phyloP scores from a whole-genome alignment of 1,140 invertebrate species.

The Varroa destructor region DNA sequence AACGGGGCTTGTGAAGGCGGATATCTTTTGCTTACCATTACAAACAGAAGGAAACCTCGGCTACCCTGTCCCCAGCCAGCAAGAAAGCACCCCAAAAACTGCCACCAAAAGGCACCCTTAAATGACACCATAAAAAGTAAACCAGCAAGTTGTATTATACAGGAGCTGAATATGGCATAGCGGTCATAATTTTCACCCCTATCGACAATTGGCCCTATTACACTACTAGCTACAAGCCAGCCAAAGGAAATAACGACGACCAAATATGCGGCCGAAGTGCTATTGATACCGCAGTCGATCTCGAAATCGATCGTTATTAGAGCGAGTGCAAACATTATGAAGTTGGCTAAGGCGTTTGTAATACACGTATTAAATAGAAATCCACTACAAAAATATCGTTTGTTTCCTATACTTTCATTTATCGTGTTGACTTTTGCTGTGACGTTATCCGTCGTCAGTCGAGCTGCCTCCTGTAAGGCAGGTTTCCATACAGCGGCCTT shows the following conservation, averaged over 20 bases:
- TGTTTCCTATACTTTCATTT: neutral
- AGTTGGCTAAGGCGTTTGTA: conserved; percentile 13
- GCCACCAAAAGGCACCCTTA: conserved; percentile 18
- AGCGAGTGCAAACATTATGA: conserved; percentile 19
- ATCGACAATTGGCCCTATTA: conserved; percentile 13
- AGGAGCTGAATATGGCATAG: conserved; percentile 12
- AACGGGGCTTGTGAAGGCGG: neutral
- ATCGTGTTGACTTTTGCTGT: neutral
- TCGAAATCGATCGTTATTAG: conserved; percentile 10
- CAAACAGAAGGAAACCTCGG: conserved; percentile 20
- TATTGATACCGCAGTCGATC: conserved; percentile 14
- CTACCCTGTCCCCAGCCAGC: conserved; percentile 19
- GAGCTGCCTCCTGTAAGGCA: neutral
- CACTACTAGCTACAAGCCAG: conserved; percentile 9
- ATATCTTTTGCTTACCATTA: conserved; percentile 17
- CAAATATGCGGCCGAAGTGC: neutral
- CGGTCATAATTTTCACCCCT: conserved; percentile 14
- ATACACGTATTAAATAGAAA: conserved; percentile 17
- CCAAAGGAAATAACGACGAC: conserved; percentile 5
- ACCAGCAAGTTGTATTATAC: neutral
- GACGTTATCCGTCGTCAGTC: neutral
- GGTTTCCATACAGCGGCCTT: conserved; percentile 11
- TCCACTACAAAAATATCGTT: neutral
- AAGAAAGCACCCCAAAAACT: neutral
- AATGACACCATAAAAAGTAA: neutral